phyloP scores from a whole-genome alignment of 2,113 vertebrate species.

The Dryoscopus gambensis region DNA sequence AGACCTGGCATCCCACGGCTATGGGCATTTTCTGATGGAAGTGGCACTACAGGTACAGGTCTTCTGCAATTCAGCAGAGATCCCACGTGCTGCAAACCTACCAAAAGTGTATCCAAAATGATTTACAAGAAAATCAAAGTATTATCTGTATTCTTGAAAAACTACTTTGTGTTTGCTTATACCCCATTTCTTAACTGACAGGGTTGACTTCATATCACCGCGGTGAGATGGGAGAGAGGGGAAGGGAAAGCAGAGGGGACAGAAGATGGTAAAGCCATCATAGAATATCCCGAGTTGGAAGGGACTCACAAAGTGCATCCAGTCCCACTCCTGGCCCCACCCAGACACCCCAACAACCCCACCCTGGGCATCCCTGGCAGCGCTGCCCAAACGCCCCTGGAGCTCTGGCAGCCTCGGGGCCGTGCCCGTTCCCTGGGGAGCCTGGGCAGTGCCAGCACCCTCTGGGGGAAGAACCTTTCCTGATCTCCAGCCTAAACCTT shows the following conservation, averaged over 20 bases:
- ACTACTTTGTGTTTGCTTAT: not conserved
- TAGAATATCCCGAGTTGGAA: rapidly evolving
- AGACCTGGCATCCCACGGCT: rapidly evolving
- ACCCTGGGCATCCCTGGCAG: not conserved
- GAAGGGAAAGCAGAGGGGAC: not conserved
- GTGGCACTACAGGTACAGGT: not conserved
- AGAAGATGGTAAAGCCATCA: not conserved
- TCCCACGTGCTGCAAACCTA: not conserved
- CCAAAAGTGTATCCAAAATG: not conserved
- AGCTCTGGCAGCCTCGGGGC: not conserved
- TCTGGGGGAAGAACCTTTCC: not conserved
- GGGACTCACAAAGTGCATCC: rapidly evolving
- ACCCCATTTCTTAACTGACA: not conserved
- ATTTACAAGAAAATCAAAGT: not conserved
- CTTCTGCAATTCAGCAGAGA: not conserved
- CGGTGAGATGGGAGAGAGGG: not conserved
- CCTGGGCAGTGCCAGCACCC: not conserved
- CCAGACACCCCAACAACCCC: not conserved
- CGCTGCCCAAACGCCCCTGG: not conserved
- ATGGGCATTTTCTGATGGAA: not conserved
- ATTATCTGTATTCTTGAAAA: not conserved
- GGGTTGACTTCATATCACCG: rapidly evolving
- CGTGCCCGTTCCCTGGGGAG: not conserved
- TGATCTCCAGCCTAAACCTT: rapidly evolving
- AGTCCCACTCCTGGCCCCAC: rapidly evolving